Conservation (phyloP, 2,797 vertebrate species). For the Acipenser ruthenus region DNA sequence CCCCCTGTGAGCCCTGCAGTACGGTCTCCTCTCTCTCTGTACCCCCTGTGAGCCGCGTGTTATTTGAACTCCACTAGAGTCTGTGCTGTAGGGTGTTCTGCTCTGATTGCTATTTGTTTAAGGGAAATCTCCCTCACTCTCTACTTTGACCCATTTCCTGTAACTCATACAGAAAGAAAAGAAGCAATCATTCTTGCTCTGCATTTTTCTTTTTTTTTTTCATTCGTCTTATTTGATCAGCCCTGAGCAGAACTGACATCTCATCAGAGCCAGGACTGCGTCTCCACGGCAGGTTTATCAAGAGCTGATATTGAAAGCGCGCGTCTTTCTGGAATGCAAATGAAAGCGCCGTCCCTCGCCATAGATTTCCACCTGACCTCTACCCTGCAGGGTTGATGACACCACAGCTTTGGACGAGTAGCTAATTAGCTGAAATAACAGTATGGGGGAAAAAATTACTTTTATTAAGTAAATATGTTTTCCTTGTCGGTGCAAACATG, state of each 20-base stretch:
- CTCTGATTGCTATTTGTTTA: conserved; percentile 54
- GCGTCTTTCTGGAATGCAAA: conserved; percentile 56
- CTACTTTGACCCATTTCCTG: conserved; percentile 49
- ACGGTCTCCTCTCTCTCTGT: no score
- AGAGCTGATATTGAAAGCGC: conserved; percentile 66
- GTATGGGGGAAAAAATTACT: not conserved
- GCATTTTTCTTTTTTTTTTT: conserved; percentile 60
- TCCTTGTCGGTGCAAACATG: no score
- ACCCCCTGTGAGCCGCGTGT: no score
- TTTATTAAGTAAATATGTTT: no score
- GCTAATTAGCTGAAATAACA: conserved; percentile 9
- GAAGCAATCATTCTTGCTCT: conserved; percentile 38
- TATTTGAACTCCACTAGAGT: no score
- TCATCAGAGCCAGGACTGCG: conserved; percentile 57
- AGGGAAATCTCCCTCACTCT: conserved; percentile 41
- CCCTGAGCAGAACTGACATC: conserved; percentile 65
- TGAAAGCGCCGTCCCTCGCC: conserved; percentile 52
- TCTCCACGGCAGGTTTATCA: conserved; percentile 48
- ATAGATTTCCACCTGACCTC: conserved; percentile 62
- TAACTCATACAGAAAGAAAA: conserved; percentile 50
- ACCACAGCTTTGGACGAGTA: conserved; percentile 10
- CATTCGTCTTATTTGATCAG: conserved; percentile 70
- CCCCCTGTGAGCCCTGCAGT: no score
- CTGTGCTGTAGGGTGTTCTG: no score
- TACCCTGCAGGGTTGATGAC: conserved; percentile 59